Conservation (phyloP, 1,140 invertebrate genomes). For the Spodoptera frugiperda region DNA sequence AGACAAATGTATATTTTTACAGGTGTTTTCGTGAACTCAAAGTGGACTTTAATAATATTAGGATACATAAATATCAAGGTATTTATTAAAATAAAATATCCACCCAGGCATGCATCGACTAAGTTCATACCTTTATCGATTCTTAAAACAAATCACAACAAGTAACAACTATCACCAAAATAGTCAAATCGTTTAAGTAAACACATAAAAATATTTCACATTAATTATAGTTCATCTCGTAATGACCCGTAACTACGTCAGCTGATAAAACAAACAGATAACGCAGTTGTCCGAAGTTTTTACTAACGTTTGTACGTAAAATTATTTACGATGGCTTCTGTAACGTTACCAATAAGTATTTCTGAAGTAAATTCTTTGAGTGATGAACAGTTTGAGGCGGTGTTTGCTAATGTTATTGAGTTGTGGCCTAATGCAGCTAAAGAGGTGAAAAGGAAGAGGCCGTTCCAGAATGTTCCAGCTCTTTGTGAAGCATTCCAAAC, state of each 20-base stretch:
- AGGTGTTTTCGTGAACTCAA: no score
- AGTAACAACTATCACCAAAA: conserved; percentile 4
- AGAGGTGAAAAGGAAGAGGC: conserved; percentile 84
- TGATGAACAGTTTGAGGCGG: conserved; percentile 86
- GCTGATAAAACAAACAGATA: conserved; percentile 35
- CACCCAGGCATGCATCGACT: no score
- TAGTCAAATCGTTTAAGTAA: background rate
- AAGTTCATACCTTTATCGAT: no score
- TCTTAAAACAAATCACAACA: background rate
- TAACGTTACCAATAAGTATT: conserved; percentile 59
- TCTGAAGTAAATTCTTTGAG: conserved; percentile 86
- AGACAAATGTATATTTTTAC: background rate
- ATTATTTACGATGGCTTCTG: background rate
- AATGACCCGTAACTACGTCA: conserved; percentile 52
- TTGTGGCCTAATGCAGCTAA: conserved; percentile 86
- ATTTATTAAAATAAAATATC: no score
- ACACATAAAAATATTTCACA: conserved; percentile 22
- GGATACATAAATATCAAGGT: no score
- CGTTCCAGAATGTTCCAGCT: conserved; percentile 85
- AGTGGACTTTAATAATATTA: no score
- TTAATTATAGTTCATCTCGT: conserved; percentile 25
- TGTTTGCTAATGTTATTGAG: conserved; percentile 90
- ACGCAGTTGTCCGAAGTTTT: conserved; percentile 1
- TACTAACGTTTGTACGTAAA: conserved; percentile 1
- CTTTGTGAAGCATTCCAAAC: conserved; percentile 85